These are phyloP conservation scores for Palythoa caribaeorum DNA, from an alignment of 92 coral and sea anemone genomes.

Conservation along the genomic window DNA sequence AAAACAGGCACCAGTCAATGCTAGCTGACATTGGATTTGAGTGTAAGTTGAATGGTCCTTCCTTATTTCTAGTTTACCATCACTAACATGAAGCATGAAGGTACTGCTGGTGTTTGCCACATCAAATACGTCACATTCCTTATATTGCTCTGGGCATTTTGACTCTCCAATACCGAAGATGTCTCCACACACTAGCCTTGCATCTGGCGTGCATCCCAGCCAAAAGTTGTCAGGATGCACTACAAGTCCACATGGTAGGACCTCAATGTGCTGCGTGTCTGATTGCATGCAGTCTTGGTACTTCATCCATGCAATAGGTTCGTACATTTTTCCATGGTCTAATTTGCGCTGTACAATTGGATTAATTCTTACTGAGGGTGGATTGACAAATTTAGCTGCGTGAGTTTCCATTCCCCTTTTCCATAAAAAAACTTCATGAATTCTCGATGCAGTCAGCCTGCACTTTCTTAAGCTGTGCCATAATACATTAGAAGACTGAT, in stretches of 20 bases:
- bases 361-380: not conserved
- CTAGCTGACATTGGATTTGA: not conserved
- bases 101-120: slow-evolving; percentile 53
- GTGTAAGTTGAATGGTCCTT: slow-evolving; percentile 1
- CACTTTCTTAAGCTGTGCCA: not conserved
- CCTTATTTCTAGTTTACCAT: slow-evolving; percentile 39
- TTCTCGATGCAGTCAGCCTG: slow-evolving; percentile 64
- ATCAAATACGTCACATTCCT: slow-evolving; percentile 64
- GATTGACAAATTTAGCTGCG: not conserved
- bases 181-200: slow-evolving; percentile 48
- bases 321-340: too few species aligned
- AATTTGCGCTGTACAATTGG: too few species aligned
- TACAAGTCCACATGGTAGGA: not conserved
- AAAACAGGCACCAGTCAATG: not conserved
- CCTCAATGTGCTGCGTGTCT: not conserved
- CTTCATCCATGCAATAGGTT: not conserved
- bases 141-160: slow-evolving; percentile 71
- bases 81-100: slow-evolving; percentile 56
- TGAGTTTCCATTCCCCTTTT: slow-evolving; percentile 67
- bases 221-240: slow-evolving; percentile 33
- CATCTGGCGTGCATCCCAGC: slow-evolving; percentile 69
- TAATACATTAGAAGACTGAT: slow-evolving; percentile 59
- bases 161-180: slow-evolving; percentile 65
- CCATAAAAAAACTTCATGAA: slow-evolving; percentile 62
- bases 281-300: slow-evolving; percentile 9